These are phyloP conservation scores for Gnatocerus cornutus DNA, from an alignment of 2,888 invertebrate species.

Conservation along the genomic window DNA sequence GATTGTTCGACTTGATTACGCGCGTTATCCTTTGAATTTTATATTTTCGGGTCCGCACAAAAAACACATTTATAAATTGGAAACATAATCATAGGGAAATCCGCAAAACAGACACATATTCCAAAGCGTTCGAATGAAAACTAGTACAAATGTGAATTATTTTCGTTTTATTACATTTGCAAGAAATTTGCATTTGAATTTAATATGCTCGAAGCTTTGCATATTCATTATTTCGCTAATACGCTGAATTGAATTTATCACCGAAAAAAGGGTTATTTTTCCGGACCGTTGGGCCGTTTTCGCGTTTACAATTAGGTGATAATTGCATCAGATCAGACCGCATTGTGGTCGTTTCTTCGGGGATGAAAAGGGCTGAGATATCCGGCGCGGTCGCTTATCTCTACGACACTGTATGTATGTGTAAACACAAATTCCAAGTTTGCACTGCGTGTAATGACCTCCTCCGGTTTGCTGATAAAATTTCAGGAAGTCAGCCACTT, in stretches of 20 bases:
- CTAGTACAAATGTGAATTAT: conserved; percentile 44
- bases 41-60: conserved; percentile 1
- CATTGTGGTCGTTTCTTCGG: conserved; percentile 21
- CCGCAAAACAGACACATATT: conserved; percentile 38
- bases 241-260: conserved; percentile 30
- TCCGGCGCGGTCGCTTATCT: conserved; percentile 48
- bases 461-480: conserved; percentile 54
- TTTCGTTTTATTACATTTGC: conserved; percentile 44
- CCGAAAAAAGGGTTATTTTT: conserved; percentile 17
- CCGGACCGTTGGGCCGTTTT: conserved; percentile 8
- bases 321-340: conserved; percentile 13
- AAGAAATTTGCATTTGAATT: conserved; percentile 47
- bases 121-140: conserved; percentile 38
- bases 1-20: background rate
- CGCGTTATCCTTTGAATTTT: background rate
- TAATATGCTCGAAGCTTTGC: conserved; percentile 39
- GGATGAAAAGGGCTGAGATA: conserved; percentile 19
- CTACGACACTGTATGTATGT: conserved; percentile 49
- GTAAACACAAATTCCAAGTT: conserved; percentile 57
- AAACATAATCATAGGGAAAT: conserved; percentile 34
- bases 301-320: conserved; percentile 25
- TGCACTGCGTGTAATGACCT: conserved; percentile 51
- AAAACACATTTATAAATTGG: conserved; percentile 30
- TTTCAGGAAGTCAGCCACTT: conserved; percentile 56
- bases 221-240: conserved; percentile 43